Evolutionary conservation across 2,113 vertebrate species (phyloP).

Genomic region (Leptocoma aspasia): DNA sequence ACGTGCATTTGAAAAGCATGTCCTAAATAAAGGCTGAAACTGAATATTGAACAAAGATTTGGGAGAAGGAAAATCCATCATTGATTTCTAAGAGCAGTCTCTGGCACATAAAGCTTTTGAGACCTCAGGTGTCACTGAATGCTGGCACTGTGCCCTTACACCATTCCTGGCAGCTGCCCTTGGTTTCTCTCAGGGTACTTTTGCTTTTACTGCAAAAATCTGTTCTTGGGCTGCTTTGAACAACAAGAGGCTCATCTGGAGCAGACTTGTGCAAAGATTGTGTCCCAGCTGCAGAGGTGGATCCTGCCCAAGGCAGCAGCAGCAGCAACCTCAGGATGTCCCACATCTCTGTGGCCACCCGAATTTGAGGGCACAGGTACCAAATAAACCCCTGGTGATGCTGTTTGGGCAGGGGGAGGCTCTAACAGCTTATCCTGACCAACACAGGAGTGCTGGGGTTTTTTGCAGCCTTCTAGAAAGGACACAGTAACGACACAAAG

Average conservation of each 20-base stretch:
- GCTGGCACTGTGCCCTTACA: background rate
- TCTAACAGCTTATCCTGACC: background rate
- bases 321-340: background rate
- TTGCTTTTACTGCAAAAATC: background rate
- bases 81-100: background rate
- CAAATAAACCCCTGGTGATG: background rate
- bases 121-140: background rate
- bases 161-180: background rate
- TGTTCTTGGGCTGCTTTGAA: background rate
- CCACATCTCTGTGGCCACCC: background rate
- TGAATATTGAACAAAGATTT: background rate
- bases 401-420: background rate
- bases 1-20: background rate
- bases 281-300: background rate
- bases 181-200: background rate
- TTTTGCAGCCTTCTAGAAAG: background rate
- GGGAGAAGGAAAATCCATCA: background rate
- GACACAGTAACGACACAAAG: background rate
- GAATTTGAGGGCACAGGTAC: background rate
- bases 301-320: background rate
- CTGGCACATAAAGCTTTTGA: background rate
- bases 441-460: background rate
- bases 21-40: background rate
- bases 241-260: background rate
- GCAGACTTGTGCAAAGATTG: fast-evolving